phyloP scores from a whole-genome alignment of 2,888 invertebrate genomes.

The Sarcophaga caerulescens region DNA sequence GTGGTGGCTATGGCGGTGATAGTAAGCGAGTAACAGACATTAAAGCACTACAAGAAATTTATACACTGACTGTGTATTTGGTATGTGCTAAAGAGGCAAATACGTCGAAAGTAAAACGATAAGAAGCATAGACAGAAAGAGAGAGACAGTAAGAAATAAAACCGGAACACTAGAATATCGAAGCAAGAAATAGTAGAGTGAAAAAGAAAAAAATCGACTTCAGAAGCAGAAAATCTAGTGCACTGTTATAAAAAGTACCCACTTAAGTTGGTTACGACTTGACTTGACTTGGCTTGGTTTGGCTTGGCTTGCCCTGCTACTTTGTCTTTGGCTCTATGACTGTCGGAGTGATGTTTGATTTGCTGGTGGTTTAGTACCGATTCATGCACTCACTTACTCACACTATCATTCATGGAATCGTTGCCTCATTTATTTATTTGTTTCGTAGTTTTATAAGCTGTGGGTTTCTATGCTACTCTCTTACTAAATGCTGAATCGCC shows the following conservation, averaged over 20 bases:
- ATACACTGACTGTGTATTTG: not conserved
- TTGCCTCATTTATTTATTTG: slow-evolving; percentile 42
- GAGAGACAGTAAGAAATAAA: not conserved
- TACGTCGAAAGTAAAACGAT: not conserved
- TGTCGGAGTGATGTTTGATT: not conserved
- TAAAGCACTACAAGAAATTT: not conserved
- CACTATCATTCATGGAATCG: not conserved
- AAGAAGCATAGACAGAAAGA: slow-evolving; percentile 5
- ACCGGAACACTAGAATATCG: not conserved
- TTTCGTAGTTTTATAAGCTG: slow-evolving; percentile 30
- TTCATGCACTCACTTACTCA: not conserved
- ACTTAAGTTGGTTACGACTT: slow-evolving; percentile 50
- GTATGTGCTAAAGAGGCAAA: slow-evolving; percentile 60
- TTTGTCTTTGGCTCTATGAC: not conserved
- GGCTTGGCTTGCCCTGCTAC: slow-evolving; percentile 17
- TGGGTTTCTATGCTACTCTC: slow-evolving; percentile 17
- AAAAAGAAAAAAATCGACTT: not conserved
- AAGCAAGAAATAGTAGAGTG: not conserved
- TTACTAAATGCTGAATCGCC: slow-evolving; percentile 58
- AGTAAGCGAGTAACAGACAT: not conserved
- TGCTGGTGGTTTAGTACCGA: slow-evolving; percentile 23
- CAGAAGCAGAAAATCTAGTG: slow-evolving; percentile 51
- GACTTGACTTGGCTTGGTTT: slow-evolving; percentile 18
- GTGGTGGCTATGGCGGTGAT: not conserved
- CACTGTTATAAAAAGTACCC: slow-evolving; percentile 56